A percentile compares a stretch with the other conserved stretches of the same genome.
These are phyloP conservation scores for Maccullochella peelii DNA, from an alignment of 2,113 vertebrate genomes.

Conservation along the genomic window DNA sequence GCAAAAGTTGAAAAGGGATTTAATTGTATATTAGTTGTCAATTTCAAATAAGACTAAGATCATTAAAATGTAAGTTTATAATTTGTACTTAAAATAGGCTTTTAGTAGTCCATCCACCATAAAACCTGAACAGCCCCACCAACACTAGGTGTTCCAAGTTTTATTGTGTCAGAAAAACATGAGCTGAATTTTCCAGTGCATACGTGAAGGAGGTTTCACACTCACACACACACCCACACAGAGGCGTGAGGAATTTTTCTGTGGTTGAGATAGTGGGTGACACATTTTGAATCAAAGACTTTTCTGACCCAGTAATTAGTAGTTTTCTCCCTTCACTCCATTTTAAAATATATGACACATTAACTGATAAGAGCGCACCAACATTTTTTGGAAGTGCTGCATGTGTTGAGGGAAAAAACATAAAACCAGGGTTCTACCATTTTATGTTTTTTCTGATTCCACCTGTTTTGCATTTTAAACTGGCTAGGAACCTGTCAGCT, in stretches of 20 bases:
- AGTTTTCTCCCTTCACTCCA: neutral
- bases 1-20: neutral
- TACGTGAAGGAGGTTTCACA: neutral
- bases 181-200: slow-evolving; percentile 35
- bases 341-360: neutral
- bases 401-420: neutral
- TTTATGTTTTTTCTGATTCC: slow-evolving; percentile 16
- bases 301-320: neutral
- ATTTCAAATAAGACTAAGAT: slow-evolving; percentile 5
- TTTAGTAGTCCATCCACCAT: neutral
- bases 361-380: neutral
- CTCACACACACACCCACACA: neutral
- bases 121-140: neutral
- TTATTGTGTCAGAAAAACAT: slow-evolving; percentile 28
- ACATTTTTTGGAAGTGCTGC: neutral
- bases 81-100: neutral
- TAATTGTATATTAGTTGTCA: neutral
- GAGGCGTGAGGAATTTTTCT: neutral
- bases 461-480: slow-evolving; percentile 34
- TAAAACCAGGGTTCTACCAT: neutral
- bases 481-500: neutral
- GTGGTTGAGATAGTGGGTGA: slow-evolving; percentile 13
- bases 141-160: neutral
- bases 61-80: neutral
- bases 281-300: neutral